A percentile compares a stretch with the other conserved stretches of the same genome.
phyloP scores from a whole-genome alignment of 2,113 vertebrate species.

The Phylloscopus trochiloides region DNA sequence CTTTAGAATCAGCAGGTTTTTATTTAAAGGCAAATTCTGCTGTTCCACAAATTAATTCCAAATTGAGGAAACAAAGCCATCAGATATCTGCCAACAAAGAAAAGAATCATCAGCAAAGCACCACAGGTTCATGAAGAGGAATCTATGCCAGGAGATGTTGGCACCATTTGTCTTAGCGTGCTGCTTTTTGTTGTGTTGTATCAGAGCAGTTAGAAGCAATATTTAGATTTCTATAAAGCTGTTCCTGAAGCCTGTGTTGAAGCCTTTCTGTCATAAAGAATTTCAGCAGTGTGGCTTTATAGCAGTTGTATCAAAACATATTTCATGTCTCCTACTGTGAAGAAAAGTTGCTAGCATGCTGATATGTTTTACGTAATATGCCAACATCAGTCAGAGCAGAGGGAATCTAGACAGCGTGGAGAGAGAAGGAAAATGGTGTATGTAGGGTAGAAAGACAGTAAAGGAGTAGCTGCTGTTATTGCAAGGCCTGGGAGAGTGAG shows the following conservation, averaged over 20 bases:
- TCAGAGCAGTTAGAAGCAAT: background rate
- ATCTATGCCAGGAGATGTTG: background rate
- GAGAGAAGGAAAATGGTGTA: background rate
- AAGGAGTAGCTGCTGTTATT: background rate
- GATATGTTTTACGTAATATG: background rate
- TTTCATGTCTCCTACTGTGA: conserved; percentile 16
- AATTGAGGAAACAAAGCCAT: background rate
- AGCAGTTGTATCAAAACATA: conserved; percentile 7
- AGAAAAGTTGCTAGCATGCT: background rate
- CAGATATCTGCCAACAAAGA: background rate
- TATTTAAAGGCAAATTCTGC: background rate
- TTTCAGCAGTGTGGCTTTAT: background rate
- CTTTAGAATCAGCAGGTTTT: background rate
- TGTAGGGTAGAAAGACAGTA: background rate
- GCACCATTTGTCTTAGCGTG: background rate
- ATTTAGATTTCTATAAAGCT: background rate
- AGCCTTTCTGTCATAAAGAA: background rate
- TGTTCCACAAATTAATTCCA: background rate
- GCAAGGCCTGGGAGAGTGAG: background rate
- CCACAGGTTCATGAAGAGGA: background rate
- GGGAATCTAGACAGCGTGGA: background rate
- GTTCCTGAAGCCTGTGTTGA: background rate
- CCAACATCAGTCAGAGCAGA: background rate
- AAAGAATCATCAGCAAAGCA: background rate
- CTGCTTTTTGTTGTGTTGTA: background rate